Percentiles rank a stretch among this genome's conserved stretches.
phyloP scores from a whole-genome alignment of 1,140 invertebrate genomes.

The Cryptotermes secundus region DNA sequence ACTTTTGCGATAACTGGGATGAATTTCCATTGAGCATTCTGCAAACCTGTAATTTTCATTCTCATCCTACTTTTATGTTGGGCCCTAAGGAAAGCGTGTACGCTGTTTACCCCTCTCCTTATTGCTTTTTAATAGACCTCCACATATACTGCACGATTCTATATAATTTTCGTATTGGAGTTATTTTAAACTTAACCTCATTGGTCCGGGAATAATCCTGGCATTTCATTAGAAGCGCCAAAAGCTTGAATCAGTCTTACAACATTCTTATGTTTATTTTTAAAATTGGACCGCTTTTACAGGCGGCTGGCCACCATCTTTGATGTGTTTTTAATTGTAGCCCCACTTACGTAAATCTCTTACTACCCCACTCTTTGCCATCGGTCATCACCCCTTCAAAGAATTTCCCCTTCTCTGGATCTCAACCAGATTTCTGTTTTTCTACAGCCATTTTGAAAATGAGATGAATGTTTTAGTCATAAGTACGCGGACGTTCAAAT shows the following conservation, averaged over 20 bases:
- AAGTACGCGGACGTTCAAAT: too few species aligned
- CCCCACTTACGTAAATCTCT: conserved; percentile 7
- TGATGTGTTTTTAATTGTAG: conserved; percentile 12
- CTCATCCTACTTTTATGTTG: neutral
- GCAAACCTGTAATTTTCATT: conserved; percentile 3
- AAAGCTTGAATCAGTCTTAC: neutral
- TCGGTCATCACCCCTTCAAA: neutral
- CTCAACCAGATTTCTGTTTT: neutral
- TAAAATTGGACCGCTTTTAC: neutral
- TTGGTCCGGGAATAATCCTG: neutral
- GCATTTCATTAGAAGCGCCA: neutral
- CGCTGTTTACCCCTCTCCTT: neutral
- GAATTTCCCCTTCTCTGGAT: neutral
- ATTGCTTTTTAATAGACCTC: neutral
- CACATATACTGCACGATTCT: neutral
- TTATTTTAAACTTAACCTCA: neutral
- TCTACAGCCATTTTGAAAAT: neutral
- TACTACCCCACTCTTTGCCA: neutral
- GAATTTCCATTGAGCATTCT: neutral
- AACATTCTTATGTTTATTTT: neutral
- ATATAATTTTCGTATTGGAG: neutral
- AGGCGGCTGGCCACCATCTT: neutral
- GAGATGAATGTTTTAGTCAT: too few species aligned
- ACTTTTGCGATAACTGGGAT: too few species aligned
- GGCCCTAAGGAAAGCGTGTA: neutral